Conservation (phyloP, 2,113 vertebrate species). For the Tursiops truncatus region DNA sequence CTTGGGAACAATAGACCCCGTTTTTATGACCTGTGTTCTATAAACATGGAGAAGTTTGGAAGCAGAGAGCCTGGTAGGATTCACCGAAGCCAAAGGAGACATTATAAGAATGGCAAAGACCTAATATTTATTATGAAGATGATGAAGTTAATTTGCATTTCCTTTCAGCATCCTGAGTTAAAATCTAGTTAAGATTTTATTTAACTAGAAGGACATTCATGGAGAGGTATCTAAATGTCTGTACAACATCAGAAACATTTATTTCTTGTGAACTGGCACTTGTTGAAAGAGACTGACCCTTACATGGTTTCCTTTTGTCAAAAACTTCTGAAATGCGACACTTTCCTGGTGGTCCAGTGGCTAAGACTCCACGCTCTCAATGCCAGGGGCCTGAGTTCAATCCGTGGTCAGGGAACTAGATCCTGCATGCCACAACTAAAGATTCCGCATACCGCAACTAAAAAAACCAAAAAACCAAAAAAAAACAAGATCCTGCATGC, state of each 20-base stretch:
- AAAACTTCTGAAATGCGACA: not conserved
- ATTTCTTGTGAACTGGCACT: not conserved
- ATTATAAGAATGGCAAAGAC: not conserved
- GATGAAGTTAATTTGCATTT: constrained; percentile 15
- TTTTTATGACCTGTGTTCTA: constrained; percentile 15
- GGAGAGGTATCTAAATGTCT: not conserved
- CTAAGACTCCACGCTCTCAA: too few relatives aligned
- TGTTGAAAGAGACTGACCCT: not conserved
- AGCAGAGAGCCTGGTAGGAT: not conserved
- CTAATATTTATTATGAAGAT: not conserved
- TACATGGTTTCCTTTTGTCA: constrained; percentile 13
- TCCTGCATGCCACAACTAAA: too few relatives aligned
- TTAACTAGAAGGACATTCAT: not conserved
- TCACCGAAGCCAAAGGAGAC: not conserved
- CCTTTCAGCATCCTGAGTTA: not conserved
- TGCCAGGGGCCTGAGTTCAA: too few relatives aligned
- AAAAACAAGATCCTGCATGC: too few relatives aligned
- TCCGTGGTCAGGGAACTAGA: too few relatives aligned
- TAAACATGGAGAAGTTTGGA: constrained; percentile 17
- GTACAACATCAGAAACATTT: not conserved
- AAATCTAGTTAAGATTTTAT: constrained; percentile 4
- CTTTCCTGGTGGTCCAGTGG: not conserved
- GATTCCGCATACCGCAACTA: too few relatives aligned
- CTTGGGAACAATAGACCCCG: not conserved
- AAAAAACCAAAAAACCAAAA: too few relatives aligned